Evolutionary conservation across 1,140 invertebrate genomes (phyloP), one percentile per base, ranked within the genome.

Genomic region (Atta colombica): DNA sequence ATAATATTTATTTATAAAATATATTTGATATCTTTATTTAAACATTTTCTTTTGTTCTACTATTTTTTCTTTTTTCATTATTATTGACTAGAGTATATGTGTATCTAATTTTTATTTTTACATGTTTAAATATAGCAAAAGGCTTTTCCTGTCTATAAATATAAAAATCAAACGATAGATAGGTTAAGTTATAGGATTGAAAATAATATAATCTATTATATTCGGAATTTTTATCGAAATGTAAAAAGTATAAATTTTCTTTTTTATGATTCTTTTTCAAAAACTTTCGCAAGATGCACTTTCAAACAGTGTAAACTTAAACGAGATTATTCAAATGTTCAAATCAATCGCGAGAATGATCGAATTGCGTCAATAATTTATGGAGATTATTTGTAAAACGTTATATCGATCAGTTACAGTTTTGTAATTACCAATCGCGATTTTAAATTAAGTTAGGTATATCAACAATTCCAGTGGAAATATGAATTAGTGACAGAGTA

Each of bases 321-420:
- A 28, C 28, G 8, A 39, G 2, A 21, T 2, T 8, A 21, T 60
- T 81, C 21, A 3, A 58, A 71, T 18, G 25, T 81, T 81, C 35
- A 81, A 81, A 71, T 71, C 35, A 60, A 58, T 71, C 78, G 78
- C 78, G 35, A 81, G 28, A 71, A 53, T 18, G 21, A 60, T 81
- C 78, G 35, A 71, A 21, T 71, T 39, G 53, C 16, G 35, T 81
- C 21, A 71, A 71, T 71, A 58, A 81, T 81, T 71, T 66, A 45
- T 58, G 5, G 5, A n/a, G 2, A 28, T n/a, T 8, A 16, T n/a
- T 71, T 7, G 16, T 3, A 58, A 21, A 39, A 14, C 3, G 14
- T 18, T 31, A 21, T 1, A 25, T 2, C 8, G 8, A 69, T 7
- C 2, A 18, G 7, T 71, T 28, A 45, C 3, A 0, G 21, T n/a